phyloP scores from a whole-genome alignment of 1,140 invertebrate species.

The Eriocheir sinensis region DNA sequence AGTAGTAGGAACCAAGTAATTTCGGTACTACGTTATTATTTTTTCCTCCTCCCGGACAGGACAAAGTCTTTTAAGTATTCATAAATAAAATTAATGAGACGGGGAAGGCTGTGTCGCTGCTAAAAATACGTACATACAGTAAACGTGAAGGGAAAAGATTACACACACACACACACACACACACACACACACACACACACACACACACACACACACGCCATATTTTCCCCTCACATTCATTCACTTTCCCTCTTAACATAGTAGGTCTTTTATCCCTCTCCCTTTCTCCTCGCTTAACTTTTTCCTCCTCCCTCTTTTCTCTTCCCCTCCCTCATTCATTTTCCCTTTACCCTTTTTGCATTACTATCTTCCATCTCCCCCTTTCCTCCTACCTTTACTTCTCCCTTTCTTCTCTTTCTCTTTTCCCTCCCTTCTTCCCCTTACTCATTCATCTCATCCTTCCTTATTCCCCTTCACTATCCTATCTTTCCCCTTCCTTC shows the following conservation, averaged over 20 bases:
- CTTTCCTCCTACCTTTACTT: background rate
- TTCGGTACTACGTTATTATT: background rate
- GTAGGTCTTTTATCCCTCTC: background rate
- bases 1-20: no score
- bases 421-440: background rate
- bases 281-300: background rate
- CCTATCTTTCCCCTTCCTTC: background rate
- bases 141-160: no score
- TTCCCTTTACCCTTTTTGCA: background rate
- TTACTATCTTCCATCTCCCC: background rate
- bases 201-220: conserved; percentile 19
- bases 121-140: no score
- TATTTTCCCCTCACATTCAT: background rate
- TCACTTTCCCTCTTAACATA: background rate
- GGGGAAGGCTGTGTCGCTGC: no score
- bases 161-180: conserved; percentile 20
- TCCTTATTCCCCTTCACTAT: background rate
- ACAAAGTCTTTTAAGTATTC: no score
- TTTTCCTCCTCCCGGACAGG: no score
- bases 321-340: background rate
- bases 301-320: background rate
- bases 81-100: no score
- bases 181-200: conserved; percentile 22
- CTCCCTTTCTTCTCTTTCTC: background rate
- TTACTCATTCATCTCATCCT: background rate